Evolutionary conservation across 2,797 vertebrate species (phyloP).

Genomic region (Vireo griseus): DNA sequence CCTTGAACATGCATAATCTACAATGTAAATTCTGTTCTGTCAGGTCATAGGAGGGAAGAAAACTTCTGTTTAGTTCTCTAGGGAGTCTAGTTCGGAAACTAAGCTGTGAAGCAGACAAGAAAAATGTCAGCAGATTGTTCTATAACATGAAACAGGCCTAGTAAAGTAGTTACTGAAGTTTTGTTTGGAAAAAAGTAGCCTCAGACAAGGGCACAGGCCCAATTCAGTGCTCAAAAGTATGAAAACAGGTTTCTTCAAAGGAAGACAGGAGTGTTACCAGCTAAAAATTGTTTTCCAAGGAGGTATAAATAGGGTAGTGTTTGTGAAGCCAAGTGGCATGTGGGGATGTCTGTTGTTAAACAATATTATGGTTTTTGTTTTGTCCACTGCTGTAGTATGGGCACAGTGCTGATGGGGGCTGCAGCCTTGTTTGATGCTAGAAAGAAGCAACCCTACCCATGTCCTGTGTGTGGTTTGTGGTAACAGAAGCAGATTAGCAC

Average conservation of each 20-base stretch:
- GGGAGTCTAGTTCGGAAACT: background rate
- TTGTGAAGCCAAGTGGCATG: background rate
- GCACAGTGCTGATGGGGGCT: background rate
- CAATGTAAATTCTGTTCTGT: background rate
- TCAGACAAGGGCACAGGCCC: background rate
- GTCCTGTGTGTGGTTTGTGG: accelerated
- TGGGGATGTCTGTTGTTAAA: background rate
- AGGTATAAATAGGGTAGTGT: background rate
- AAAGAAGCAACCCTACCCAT: background rate
- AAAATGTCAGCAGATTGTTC: background rate
- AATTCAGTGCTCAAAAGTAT: background rate
- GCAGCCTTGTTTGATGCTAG: accelerated
- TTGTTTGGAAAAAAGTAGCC: background rate
- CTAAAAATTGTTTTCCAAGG: background rate
- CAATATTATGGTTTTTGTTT: accelerated
- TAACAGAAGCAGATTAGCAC: background rate
- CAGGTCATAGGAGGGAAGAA: background rate
- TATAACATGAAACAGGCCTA: background rate
- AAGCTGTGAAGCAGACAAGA: background rate
- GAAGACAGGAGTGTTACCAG: background rate
- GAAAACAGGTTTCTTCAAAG: background rate
- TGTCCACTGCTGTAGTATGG: accelerated
- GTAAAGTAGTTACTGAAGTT: background rate
- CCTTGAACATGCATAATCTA: background rate
- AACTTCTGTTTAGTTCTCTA: background rate